A percentile compares a stretch with the other conserved stretches of the same genome.
phyloP scores from a whole-genome alignment of 2,113 vertebrate species.

The Uria aalge region DNA sequence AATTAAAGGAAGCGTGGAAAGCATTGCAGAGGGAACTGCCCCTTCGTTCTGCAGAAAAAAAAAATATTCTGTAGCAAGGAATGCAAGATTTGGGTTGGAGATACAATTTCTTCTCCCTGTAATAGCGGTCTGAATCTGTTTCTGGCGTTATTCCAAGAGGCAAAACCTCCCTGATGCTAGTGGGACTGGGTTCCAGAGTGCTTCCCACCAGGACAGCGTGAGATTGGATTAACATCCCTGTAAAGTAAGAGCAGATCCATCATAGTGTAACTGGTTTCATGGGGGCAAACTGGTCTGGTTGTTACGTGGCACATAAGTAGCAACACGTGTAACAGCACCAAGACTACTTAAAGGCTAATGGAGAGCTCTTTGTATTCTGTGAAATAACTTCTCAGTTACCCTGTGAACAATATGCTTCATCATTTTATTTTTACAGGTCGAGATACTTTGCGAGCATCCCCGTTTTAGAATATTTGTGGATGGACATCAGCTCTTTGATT shows the following conservation, averaged over 20 bases:
- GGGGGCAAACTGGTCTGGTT: background rate
- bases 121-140: background rate
- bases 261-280: background rate
- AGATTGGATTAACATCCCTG: background rate
- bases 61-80: background rate
- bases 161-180: background rate
- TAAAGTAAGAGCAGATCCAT: background rate
- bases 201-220: rapidly evolving
- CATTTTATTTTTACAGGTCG: slow-evolving; percentile 81
- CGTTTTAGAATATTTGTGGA: slow-evolving; percentile 98
- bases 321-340: background rate
- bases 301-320: rapidly evolving
- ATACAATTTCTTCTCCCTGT: background rate
- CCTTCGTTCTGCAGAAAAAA: background rate
- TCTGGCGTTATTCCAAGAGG: background rate
- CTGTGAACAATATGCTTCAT: background rate
- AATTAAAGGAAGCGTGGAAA: background rate
- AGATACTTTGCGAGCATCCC: slow-evolving; percentile 98
- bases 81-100: background rate
- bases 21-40: background rate
- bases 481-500: slow-evolving; percentile 99
- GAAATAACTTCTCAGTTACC: background rate
- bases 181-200: background rate
- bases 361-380: background rate
- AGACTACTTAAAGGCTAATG: background rate